These are phyloP conservation scores for Spodoptera exigua DNA, from an alignment of 2,888 invertebrate genomes.

Conservation along the genomic window DNA sequence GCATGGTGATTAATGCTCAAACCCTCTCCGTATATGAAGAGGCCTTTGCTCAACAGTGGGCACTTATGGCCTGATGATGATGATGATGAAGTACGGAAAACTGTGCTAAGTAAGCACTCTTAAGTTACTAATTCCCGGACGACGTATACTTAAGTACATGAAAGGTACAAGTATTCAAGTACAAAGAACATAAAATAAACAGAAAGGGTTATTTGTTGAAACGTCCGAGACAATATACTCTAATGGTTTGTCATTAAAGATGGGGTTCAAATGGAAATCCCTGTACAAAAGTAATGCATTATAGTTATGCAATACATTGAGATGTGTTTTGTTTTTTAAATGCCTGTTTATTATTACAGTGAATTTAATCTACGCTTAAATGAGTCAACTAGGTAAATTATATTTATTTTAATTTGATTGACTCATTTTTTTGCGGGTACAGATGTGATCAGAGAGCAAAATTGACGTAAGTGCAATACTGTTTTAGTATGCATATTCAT, in stretches of 20 bases:
- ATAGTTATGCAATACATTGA: constrained; percentile 31
- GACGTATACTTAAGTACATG: no score
- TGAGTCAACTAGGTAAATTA: neutral
- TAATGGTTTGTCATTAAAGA: constrained; percentile 42
- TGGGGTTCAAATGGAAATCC: constrained; percentile 51
- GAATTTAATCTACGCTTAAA: no score
- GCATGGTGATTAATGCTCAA: no score
- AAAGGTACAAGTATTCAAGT: no score
- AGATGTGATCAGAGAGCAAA: neutral
- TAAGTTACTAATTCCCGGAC: no score
- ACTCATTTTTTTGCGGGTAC: no score
- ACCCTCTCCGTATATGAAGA: no score
- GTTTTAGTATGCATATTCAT: no score
- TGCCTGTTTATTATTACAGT: constrained; percentile 6
- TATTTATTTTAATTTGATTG: neutral
- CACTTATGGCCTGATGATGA: no score
- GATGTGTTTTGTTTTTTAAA: constrained; percentile 24
- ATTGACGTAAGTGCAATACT: neutral
- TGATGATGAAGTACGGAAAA: no score
- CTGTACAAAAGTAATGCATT: constrained; percentile 32
- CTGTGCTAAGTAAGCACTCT: no score
- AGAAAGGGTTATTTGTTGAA: constrained; percentile 31
- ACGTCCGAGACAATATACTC: constrained; percentile 13
- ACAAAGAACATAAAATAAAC: constrained; percentile 35
- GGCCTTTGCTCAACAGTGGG: no score